Evolutionary conservation across 1,140 invertebrate genomes (phyloP).

Genomic region (Goniozus legneri): DNA sequence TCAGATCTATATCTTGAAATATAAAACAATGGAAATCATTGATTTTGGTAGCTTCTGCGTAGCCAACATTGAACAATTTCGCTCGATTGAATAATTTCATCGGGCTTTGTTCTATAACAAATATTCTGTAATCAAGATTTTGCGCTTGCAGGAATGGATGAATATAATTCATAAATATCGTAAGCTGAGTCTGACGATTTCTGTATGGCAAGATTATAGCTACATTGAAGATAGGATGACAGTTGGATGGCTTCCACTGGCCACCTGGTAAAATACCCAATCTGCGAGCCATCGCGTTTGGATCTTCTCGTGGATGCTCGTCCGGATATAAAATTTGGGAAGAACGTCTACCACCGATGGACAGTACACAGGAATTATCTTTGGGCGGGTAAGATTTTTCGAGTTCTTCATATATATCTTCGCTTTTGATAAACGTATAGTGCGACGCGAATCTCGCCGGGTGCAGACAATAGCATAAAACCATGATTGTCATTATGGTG

Average conservation of each 20-base stretch:
- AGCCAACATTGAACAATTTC: constrained; percentile 91
- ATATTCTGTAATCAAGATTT: constrained; percentile 82
- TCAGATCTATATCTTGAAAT: constrained; percentile 92
- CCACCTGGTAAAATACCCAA: constrained; percentile 59
- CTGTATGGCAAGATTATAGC: constrained; percentile 88
- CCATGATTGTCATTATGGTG: constrained; percentile 25
- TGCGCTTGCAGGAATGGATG: constrained; percentile 87
- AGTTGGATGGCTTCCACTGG: constrained; percentile 68
- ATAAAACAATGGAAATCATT: constrained; percentile 83
- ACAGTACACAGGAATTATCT: constrained; percentile 41
- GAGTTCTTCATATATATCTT: constrained; percentile 45
- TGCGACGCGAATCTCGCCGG: constrained; percentile 49
- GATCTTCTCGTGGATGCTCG: constrained; percentile 36
- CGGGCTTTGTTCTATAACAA: constrained; percentile 84
- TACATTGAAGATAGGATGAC: constrained; percentile 71
- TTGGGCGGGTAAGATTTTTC: constrained; percentile 40
- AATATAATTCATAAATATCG: constrained; percentile 80
- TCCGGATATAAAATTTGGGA: constrained; percentile 43
- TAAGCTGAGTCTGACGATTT: constrained; percentile 76
- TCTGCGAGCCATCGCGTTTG: constrained; percentile 33
- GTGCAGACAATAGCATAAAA: constrained; percentile 43
- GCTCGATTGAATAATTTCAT: constrained; percentile 85
- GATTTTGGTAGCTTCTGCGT: constrained; percentile 67
- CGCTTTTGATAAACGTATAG: constrained; percentile 42
- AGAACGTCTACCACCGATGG: constrained; percentile 15